Evolutionary conservation across 1,140 invertebrate genomes (phyloP), one percentile per base, ranked within the genome.

Genomic region (Papilio glaucus): DNA sequence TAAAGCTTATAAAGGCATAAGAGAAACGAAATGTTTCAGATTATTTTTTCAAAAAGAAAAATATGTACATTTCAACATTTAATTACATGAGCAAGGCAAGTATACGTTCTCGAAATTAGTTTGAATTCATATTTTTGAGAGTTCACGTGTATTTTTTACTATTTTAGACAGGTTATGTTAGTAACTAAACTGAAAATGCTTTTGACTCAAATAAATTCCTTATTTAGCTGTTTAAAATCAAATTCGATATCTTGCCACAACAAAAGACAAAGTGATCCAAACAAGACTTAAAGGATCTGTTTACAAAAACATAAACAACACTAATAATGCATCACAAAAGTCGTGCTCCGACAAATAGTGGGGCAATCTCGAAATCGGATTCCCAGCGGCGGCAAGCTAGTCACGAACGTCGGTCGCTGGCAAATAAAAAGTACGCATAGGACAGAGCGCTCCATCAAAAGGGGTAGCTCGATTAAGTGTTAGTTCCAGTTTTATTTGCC

Each of bases 391-490:
- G 75, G 76, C 77, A 81, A 81, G 79, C 78, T 80, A 82, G 81
- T 83, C 81, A 82, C 80, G 80, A 81, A 77, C 77, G 53, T 24
- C 18, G 63, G 62, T 73, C 33, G 78, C 78, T 79, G 72, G 81
- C 80, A 87, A 87, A 90, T 87, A 90, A 90, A 85, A 89, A 83
- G 82, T 81, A 82, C 78, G 76, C 68, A 21, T 74, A 84, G 82
- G 84, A 84, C 85, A 86, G 78, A 82, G 79, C 87, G 82, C 83
- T 90, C 88, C 80, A 87, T 89, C 87, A 88, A 90, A 89, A 92
- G 87, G 88, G 90, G 90, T 90, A 90, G 85, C 85, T 89, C 88
- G 87, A 91, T 92, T 92, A 92, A 89, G 87, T 89, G 87, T 87
- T 77, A 82, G 85, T 86, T 85, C 80, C 86, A 83, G 88, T 92